These are phyloP conservation scores for Delia radicum DNA, from an alignment of 1,140 invertebrate genomes.

Conservation along the genomic window DNA sequence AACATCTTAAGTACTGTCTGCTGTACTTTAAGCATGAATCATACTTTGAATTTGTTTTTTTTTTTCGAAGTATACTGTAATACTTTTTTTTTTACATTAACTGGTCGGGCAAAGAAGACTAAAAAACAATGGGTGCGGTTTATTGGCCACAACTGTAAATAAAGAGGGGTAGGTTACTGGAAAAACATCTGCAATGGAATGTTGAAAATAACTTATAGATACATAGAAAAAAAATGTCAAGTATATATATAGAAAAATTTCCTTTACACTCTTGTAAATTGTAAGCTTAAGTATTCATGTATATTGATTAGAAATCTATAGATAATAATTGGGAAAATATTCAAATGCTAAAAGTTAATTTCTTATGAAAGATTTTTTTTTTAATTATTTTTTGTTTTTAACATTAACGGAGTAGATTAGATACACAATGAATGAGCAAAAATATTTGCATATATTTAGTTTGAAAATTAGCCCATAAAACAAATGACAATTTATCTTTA, in stretches of 20 bases:
- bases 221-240: background rate
- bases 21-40: background rate
- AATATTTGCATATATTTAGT: no score
- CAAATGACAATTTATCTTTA: no score
- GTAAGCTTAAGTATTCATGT: background rate
- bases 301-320: background rate
- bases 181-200: slow-evolving; percentile 15
- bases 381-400: no score
- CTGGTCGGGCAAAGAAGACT: no score
- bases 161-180: slow-evolving; percentile 11
- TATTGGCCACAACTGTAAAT: slow-evolving; percentile 4
- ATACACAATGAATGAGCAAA: no score
- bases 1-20: background rate
- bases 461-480: no score
- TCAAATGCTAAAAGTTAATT: no score
- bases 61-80: no score
- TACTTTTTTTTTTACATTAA: no score
- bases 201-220: background rate
- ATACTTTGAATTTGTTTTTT: no score
- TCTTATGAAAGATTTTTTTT: no score
- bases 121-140: slow-evolving; percentile 2
- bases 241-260: background rate
- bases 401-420: no score
- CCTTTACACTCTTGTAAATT: background rate
- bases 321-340: background rate